These are phyloP conservation scores for Cyanoliseus patagonus DNA, from an alignment of 2,113 vertebrate genomes.

Conservation along the genomic window DNA sequence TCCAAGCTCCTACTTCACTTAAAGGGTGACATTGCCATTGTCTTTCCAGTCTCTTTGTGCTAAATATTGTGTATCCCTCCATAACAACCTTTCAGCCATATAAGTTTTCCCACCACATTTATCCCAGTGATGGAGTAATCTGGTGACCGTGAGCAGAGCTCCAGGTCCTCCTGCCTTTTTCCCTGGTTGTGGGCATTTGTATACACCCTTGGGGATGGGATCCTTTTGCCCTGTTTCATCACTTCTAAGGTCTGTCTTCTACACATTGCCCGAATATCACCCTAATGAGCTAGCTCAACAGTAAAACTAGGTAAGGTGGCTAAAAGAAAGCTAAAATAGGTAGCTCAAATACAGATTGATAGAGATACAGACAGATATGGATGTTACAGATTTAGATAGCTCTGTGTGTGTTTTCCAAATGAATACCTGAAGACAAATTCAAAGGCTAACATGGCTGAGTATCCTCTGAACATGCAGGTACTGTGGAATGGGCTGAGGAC, in stretches of 20 bases:
- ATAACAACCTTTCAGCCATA: not conserved
- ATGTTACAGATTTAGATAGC: not conserved
- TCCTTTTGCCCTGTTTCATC: not conserved
- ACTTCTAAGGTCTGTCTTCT: not conserved
- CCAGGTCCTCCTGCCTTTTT: not conserved
- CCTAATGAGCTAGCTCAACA: not conserved
- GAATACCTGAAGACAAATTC: not conserved
- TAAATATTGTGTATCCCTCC: not conserved
- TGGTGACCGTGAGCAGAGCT: rapidly evolving
- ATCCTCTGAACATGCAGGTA: not conserved
- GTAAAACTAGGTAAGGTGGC: not conserved
- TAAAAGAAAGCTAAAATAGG: not conserved
- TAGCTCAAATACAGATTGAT: not conserved
- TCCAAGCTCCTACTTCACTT: not conserved
- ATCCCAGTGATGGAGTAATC: not conserved
- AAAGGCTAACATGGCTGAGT: not conserved
- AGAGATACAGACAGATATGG: not conserved
- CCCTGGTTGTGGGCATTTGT: not conserved
- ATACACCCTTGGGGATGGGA: not conserved
- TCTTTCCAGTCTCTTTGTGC: not conserved
- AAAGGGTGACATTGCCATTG: not conserved
- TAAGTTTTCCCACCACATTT: not conserved
- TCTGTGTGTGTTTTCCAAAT: not conserved
- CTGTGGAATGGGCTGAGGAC: not conserved
- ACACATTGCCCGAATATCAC: not conserved